Conservation (phyloP, 2,113 vertebrate species). For the Pyxicephalus adspersus region DNA sequence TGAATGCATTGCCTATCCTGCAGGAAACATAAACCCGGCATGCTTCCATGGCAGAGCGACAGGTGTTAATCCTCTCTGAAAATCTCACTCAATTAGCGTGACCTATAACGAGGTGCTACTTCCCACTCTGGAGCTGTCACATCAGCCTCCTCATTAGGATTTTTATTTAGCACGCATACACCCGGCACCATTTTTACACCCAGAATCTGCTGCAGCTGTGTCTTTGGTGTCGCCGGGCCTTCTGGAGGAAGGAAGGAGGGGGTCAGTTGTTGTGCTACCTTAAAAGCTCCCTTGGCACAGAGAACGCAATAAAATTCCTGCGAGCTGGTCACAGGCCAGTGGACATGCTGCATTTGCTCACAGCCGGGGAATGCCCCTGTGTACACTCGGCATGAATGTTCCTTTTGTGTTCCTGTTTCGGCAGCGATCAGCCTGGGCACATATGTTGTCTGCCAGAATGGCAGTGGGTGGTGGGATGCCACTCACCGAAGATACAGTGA, state of each 20-base stretch:
- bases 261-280: no score
- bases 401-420: constrained; percentile 27
- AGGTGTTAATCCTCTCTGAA: no score
- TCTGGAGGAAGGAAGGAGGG: neutral
- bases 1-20: no score
- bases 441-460: no score
- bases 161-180: neutral
- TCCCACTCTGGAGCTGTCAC: neutral
- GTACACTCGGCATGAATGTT: constrained; percentile 30
- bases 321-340: neutral
- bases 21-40: no score
- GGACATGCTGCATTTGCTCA: constrained; percentile 10
- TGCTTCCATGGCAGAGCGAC: no score
- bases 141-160: neutral
- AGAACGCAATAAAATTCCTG: neutral
- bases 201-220: neutral
- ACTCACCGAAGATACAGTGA: no score
- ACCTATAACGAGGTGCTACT: neutral
- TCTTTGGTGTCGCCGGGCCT: neutral
- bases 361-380: constrained; percentile 33
- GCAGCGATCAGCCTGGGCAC: neutral
- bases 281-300: constrained; percentile 2
- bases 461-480: no score
- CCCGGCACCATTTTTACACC: neutral
- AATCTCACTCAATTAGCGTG: no score